These are phyloP conservation scores for Cynocephalus volans DNA, from an alignment of 2,113 vertebrate species.

Conservation along the genomic window DNA sequence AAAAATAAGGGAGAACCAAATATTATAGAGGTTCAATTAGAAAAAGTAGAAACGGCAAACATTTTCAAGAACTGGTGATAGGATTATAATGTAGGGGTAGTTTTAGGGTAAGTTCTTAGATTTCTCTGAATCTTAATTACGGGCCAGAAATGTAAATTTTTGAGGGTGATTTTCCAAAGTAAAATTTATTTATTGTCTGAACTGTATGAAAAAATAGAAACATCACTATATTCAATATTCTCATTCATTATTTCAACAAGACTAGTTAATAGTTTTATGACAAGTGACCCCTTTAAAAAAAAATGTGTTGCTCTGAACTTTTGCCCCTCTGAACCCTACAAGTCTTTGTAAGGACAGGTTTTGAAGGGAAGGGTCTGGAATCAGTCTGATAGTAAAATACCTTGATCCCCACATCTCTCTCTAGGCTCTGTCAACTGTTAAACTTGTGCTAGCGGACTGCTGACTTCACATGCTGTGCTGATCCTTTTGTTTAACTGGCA, in stretches of 20 bases:
- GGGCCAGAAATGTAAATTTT: conserved; percentile 38
- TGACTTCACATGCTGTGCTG: conserved; percentile 72
- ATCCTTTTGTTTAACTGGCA: conserved; percentile 87
- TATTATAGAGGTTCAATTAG: neutral
- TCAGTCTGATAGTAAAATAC: neutral
- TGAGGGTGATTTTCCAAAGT: conserved; percentile 46
- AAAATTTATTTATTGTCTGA: conserved; percentile 23
- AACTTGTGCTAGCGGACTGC: conserved; percentile 17
- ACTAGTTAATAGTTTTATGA: conserved; percentile 50
- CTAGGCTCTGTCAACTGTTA: conserved; percentile 64
- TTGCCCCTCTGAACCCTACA: neutral
- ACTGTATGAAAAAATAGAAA: conserved; percentile 68
- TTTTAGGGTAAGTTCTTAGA: neutral
- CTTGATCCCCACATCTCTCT: neutral
- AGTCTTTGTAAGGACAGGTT: neutral
- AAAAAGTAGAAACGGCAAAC: conserved; percentile 21
- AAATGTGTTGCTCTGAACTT: neutral
- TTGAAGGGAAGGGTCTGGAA: conserved; percentile 24
- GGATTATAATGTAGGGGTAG: neutral
- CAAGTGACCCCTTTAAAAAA: conserved; percentile 28
- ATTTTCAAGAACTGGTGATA: conserved; percentile 59
- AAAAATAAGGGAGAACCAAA: conserved; percentile 14
- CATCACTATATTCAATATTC: neutral
- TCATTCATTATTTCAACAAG: conserved; percentile 75
- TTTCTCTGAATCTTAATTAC: conserved; percentile 20